Conservation (phyloP, 2,113 vertebrate genomes). For the Zingel zingel region DNA sequence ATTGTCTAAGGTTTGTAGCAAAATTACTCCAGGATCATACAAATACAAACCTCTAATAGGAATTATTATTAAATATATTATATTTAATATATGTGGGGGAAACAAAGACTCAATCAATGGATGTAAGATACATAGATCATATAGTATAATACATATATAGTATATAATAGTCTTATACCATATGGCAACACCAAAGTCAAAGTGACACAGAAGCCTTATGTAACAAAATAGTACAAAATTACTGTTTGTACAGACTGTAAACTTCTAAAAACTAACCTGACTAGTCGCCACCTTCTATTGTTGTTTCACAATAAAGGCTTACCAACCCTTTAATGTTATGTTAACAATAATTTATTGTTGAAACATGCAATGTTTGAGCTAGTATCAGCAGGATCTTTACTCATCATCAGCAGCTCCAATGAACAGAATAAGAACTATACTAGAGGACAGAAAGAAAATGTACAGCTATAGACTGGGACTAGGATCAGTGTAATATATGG, state of each 20-base stretch:
- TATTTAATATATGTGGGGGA: too few species aligned
- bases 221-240: background rate
- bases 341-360: background rate
- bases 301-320: background rate
- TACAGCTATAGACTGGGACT: too few species aligned
- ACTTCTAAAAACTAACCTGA: background rate
- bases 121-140: background rate
- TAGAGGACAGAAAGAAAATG: too few species aligned
- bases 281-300: background rate
- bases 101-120: background rate
- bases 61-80: too few species aligned
- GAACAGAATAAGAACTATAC: too few species aligned
- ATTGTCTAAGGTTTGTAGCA: constrained; percentile 3
- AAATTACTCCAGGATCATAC: background rate
- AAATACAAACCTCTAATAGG: background rate
- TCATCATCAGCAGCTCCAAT: background rate
- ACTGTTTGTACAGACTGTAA: background rate
- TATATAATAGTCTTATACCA: too few species aligned
- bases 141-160: too few species aligned
- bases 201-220: background rate
- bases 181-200: too few species aligned
- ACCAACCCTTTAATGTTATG: background rate
- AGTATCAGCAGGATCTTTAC: background rate
- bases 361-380: too few species aligned
- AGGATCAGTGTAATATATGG: too few species aligned